phyloP scores from a whole-genome alignment of 2,797 vertebrate species.

The Harpagifer antarcticus region DNA sequence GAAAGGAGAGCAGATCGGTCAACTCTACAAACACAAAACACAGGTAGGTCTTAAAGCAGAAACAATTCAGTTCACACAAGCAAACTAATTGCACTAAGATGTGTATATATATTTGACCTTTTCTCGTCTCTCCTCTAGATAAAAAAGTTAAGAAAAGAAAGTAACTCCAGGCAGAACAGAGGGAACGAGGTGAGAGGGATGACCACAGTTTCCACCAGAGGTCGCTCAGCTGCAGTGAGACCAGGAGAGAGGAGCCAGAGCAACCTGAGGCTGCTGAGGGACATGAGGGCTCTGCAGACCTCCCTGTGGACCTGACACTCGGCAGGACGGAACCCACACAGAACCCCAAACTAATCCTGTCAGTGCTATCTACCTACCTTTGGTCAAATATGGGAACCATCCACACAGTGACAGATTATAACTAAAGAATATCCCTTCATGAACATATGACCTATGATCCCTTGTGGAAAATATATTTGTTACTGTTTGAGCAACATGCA shows the following conservation, averaged over 20 bases:
- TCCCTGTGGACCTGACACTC: constrained; percentile 85
- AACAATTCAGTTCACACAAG: not conserved
- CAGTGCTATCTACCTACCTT: constrained; percentile 18
- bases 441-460: not conserved
- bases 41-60: constrained; percentile 80
- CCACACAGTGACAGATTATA: not conserved
- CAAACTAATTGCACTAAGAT: not conserved
- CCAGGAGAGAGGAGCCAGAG: constrained; percentile 89
- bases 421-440: not conserved
- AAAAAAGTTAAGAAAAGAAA: constrained; percentile 86
- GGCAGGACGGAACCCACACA: constrained; percentile 23
- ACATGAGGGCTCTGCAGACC: constrained; percentile 94
- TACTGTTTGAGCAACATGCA: not conserved
- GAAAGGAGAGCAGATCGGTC: constrained; percentile 94
- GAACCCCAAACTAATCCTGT: not conserved
- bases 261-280: constrained; percentile 91
- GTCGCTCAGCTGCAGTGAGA: constrained; percentile 69
- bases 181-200: constrained; percentile 70
- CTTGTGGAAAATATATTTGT: not conserved
- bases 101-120: not conserved
- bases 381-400: not conserved
- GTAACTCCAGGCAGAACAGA: constrained; percentile 56
- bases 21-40: constrained; percentile 89
- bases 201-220: constrained; percentile 77
- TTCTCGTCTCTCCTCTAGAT: constrained; percentile 76